Base-by-base conservation (phyloP, 2,113 vertebrate species). In the Catagonus wagneri region DNA sequence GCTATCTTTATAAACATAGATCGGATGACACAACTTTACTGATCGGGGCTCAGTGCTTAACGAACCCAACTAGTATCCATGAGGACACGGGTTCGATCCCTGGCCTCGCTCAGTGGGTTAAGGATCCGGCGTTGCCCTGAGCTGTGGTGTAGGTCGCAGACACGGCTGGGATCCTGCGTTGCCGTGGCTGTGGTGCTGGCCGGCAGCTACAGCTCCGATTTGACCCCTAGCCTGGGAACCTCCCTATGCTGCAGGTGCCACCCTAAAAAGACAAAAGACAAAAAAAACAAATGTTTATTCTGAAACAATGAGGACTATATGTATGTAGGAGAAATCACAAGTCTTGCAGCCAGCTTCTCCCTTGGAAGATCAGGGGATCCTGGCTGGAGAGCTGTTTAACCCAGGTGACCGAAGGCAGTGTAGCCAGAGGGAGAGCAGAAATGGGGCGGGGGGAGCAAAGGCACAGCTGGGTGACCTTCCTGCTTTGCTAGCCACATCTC, bases 1-100 rank as follows among this genome's bases (percentile, higher is more conserved):
- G 80, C 69, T 83, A 75, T 94, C 17, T 95, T 93, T 96, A 71
- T 61, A 58, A 86, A 50, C 11, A 56, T n/a, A 74, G 89, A 90
- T 29, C 56, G 56, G 78, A 68, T 15, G 61, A 25, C 34, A 25
- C 34, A 95, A 52, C 63, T 90, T 50, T 52, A 54, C 23, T 56
- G 5, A 44, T 44, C 44, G 4, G 4, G 44, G 44, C 8, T 4
- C 44, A 44, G 44, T 44, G 44, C 5, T 44, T 44, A 44, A 44
- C 44, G 44, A 44, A 44, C 44, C 44, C 44, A 44, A 44, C 44
- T 44, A 44, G 44, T 44, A 44, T 44, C 44, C 44, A 44, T 44
- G 44, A 44, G 44, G 44, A 44, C 5, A 44, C 44, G 44, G 44
- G 44, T 44, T 44, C 44, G 44, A 44, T 44, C 44, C 44, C 44